Conservation (phyloP, 1,140 invertebrate genomes). For the Drosophila sturtevanti region DNA sequence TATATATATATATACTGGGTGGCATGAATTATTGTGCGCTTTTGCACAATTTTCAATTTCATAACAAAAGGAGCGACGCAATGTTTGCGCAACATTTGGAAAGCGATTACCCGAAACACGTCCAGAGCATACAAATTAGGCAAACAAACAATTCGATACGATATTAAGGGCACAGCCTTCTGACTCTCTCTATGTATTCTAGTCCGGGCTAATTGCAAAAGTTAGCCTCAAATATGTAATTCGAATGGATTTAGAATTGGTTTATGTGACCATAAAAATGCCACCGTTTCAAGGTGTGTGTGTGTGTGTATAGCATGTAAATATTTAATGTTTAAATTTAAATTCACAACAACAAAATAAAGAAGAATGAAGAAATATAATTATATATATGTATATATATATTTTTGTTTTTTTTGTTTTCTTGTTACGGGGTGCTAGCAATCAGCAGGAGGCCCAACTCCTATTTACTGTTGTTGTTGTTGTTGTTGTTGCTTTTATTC, state of each 20-base stretch:
- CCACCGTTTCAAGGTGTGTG: conserved; percentile 18
- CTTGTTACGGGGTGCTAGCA: conserved; percentile 17
- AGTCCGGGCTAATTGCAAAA: not conserved
- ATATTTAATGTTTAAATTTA: conserved; percentile 74
- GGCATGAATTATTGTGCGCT: conserved; percentile 47
- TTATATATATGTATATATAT: conserved; percentile 30
- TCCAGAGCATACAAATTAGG: conserved; percentile 6
- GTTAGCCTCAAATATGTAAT: conserved; percentile 1
- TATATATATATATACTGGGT: conserved; percentile 3
- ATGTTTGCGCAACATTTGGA: conserved; percentile 19
- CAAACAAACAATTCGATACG: conserved; percentile 7
- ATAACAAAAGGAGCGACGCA: conserved; percentile 29
- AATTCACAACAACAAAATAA: conserved; percentile 12
- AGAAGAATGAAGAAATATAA: conserved; percentile 37
- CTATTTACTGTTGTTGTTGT: conserved; percentile 9
- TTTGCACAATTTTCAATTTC: conserved; percentile 53
- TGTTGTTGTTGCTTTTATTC: conserved; percentile 1
- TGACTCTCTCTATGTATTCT: too few relatives aligned
- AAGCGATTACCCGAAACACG: conserved; percentile 27
- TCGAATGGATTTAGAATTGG: conserved; percentile 29
- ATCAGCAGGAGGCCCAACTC: conserved; percentile 2
- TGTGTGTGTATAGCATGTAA: conserved; percentile 35
- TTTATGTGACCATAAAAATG: conserved; percentile 45
- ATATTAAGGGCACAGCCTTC: not conserved
- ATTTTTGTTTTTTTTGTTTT: conserved; percentile 28